A percentile compares a stretch with the other conserved stretches of the same genome.
Conservation (phyloP, 1,140 invertebrate species). For the Drosophila eugracilis region DNA sequence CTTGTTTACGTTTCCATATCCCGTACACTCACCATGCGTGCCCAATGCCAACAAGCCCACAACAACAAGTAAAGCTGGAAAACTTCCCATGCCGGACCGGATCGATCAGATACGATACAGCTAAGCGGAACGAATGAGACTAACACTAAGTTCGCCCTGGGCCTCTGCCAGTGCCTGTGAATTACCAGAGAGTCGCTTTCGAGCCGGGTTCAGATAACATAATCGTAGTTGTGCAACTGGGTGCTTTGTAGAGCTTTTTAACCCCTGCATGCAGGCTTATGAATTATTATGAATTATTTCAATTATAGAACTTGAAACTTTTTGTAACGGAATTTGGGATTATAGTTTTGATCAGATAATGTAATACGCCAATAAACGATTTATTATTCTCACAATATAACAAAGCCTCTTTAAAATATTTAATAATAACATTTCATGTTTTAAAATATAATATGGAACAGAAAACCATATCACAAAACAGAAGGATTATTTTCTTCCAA, state of each 20-base stretch:
- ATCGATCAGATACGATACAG: slow-evolving; percentile 41
- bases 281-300: background rate
- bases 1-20: slow-evolving; percentile 38
- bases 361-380: too few species aligned
- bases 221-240: slow-evolving; percentile 28
- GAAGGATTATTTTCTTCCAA: too few species aligned
- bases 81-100: slow-evolving; percentile 55
- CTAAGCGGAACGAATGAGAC: slow-evolving; percentile 20
- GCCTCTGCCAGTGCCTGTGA: background rate
- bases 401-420: too few species aligned
- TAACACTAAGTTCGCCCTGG: slow-evolving; percentile 12
- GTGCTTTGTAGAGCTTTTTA: background rate
- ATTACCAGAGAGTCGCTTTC: slow-evolving; percentile 33
- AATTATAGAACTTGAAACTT: too few species aligned
- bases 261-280: background rate
- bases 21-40: slow-evolving; percentile 46
- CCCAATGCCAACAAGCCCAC: slow-evolving; percentile 56
- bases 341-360: too few species aligned
- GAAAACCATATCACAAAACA: too few species aligned
- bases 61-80: slow-evolving; percentile 39
- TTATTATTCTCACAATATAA: too few species aligned
- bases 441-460: too few species aligned
- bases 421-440: too few species aligned
- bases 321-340: too few species aligned
- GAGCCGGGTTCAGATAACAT: slow-evolving; percentile 41